phyloP scores from a whole-genome alignment of 1,140 invertebrate genomes.

The Paralvinella palmiformis region DNA sequence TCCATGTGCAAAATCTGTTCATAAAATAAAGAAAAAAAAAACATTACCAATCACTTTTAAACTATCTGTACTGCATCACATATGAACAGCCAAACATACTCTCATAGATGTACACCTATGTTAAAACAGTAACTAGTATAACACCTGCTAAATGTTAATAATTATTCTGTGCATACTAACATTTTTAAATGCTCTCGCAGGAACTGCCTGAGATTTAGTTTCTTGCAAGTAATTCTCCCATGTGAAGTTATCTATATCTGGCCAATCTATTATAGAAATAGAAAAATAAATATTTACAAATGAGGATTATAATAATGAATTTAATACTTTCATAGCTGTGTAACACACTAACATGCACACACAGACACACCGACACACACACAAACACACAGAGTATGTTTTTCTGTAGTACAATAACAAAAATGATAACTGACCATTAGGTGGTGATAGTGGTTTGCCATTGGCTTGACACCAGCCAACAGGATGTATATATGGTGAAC shows the following conservation, averaged over 20 bases:
- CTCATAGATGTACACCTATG: not conserved
- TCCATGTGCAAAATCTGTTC: too few species aligned
- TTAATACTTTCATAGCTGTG: too few species aligned
- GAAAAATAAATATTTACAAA: slow-evolving; percentile 2
- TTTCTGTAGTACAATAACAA: not conserved
- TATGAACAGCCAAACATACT: too few species aligned
- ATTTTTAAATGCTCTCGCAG: slow-evolving; percentile 73
- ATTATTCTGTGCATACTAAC: slow-evolving; percentile 27
- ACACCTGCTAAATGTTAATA: too few species aligned
- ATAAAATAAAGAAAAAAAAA: too few species aligned
- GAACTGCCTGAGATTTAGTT: slow-evolving; percentile 69
- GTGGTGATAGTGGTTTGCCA: slow-evolving; percentile 72
- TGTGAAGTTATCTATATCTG: slow-evolving; percentile 65
- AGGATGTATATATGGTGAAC: slow-evolving; percentile 87
- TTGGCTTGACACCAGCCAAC: slow-evolving; percentile 86
- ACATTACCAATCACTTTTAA: too few species aligned
- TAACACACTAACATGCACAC: too few species aligned
- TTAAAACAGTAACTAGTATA: not conserved
- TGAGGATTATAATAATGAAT: not conserved
- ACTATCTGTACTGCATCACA: too few species aligned
- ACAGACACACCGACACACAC: too few species aligned
- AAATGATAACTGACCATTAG: slow-evolving; percentile 58
- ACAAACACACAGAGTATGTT: not conserved
- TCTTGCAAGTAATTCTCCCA: slow-evolving; percentile 80
- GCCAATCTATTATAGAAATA: slow-evolving; percentile 55